Base-by-base conservation (phyloP, 2,113 vertebrate species). In the Microtus oregoni region DNA sequence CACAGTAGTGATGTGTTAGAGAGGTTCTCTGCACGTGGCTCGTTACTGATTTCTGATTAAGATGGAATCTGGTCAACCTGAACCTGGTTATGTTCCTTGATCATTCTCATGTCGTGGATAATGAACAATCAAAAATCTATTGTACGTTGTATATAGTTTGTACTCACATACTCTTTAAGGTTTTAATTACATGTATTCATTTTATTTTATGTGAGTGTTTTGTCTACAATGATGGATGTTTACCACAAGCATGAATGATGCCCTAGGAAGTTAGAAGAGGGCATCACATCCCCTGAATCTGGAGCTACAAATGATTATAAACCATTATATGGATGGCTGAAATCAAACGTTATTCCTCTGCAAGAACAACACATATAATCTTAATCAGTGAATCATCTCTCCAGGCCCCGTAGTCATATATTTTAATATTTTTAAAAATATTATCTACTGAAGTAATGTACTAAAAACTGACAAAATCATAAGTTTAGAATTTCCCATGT, bases 21-120 rank as follows among this genome's bases (percentile, higher is more conserved):
- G 0, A 97, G 7, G 10, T 77, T 91, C 13, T 89, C 93, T 94
- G 90, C n/a, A 86, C 86, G 68, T 93, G 76, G 41, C 6, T 94
- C 55, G 50, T 32, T 65, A 87, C 90, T 96, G 79, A 95, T 83
- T 92, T 95, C n/a, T 88, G 87, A 78, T 90, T 94, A 92, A 93
- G 17, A 91, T 76, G 94, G 94, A 61, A 83, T 47, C 41, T 88
- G 41, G 1, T 41, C 50, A 89, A 65, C 3, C 32, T 97, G 90
- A 95, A 87, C 28, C 67, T 94, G 24, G 47, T 77, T 89, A 67
- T 47, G 11, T 86, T 93, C 32, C 76, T 79, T 94, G 14, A 91
- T 13, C 20, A 24, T 83, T 7, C 13, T 92, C 15, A 88, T 67
- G 52, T 55, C 63, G 15, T 0, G 12, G 3, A 10, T 24, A 81